Evolutionary conservation across 2,888 invertebrate genomes (phyloP).

Genomic region (Nezara viridula): DNA sequence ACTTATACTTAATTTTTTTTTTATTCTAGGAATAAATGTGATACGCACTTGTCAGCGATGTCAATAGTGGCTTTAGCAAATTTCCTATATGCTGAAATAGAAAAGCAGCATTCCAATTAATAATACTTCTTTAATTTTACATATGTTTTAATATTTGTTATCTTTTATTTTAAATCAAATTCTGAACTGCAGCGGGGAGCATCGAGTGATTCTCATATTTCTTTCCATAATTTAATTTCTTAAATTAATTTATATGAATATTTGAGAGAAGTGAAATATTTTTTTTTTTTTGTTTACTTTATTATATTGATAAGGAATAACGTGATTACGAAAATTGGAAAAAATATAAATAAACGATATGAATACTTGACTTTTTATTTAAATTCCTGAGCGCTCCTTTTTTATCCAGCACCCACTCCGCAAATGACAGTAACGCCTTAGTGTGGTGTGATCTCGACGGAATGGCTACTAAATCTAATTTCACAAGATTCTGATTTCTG

Average conservation of each 20-base stretch:
- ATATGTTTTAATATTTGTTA: not conserved
- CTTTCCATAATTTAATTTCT: no score
- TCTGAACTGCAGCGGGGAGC: not conserved
- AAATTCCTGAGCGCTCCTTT: no score
- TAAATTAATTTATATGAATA: no score
- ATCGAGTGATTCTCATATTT: not conserved
- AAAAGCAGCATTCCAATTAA: not conserved
- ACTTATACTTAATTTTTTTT: not conserved
- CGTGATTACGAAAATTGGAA: not conserved
- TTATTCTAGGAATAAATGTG: slow-evolving; percentile 8
- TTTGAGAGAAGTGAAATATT: no score
- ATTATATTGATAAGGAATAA: no score
- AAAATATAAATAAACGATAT: not conserved
- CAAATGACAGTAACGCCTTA: no score
- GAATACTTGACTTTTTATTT: not conserved
- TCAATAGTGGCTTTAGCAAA: not conserved
- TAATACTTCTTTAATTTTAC: no score
- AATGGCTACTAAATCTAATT: no score
- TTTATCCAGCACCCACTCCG: no score
- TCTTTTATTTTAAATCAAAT: not conserved
- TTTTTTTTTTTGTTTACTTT: no score
- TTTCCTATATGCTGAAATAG: not conserved
- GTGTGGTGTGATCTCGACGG: no score
- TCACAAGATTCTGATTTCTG: no score
- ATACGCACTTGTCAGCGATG: not conserved